Conservation (phyloP, 1,140 invertebrate species). For the Thaumetopoea pityocampa region DNA sequence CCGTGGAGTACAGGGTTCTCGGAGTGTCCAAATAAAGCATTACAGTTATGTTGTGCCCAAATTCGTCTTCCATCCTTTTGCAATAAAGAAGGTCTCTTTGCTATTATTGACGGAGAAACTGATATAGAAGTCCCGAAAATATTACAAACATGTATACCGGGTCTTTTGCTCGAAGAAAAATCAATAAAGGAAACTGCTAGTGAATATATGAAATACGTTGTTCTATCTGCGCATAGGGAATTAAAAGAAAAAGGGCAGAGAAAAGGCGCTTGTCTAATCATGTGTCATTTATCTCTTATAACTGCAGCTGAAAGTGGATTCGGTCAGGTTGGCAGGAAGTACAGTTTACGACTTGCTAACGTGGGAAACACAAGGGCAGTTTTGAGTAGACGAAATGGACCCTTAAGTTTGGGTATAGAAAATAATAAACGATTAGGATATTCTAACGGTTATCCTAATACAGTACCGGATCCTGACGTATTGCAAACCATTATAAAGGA, state of each 20-base stretch:
- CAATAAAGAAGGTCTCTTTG: constrained; percentile 87
- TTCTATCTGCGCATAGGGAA: constrained; percentile 85
- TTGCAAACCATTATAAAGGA: constrained; percentile 85
- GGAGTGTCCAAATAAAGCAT: constrained; percentile 85
- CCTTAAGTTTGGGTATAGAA: constrained; percentile 76
- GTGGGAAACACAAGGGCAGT: constrained; percentile 85
- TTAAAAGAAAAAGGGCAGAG: constrained; percentile 83
- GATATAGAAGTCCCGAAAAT: constrained; percentile 81
- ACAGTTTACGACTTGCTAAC: constrained; percentile 82
- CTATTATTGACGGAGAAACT: constrained; percentile 87
- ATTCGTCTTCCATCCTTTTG: constrained; percentile 85
- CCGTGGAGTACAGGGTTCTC: constrained; percentile 90
- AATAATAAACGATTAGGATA: constrained; percentile 79
- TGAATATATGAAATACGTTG: constrained; percentile 90
- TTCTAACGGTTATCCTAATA: constrained; percentile 79
- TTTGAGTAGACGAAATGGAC: constrained; percentile 80
- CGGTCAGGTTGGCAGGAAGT: constrained; percentile 69
- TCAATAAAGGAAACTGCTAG: constrained; percentile 86
- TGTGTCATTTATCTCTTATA: constrained; percentile 83
- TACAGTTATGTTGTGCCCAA: constrained; percentile 85
- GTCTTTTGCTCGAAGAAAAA: constrained; percentile 85
- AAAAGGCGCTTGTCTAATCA: constrained; percentile 82
- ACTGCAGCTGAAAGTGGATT: constrained; percentile 70
- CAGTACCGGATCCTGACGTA: constrained; percentile 84
- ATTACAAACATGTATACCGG: constrained; percentile 84